Base-by-base conservation (phyloP, 2,113 vertebrate genomes). In the Cyprinus carpio region DNA sequence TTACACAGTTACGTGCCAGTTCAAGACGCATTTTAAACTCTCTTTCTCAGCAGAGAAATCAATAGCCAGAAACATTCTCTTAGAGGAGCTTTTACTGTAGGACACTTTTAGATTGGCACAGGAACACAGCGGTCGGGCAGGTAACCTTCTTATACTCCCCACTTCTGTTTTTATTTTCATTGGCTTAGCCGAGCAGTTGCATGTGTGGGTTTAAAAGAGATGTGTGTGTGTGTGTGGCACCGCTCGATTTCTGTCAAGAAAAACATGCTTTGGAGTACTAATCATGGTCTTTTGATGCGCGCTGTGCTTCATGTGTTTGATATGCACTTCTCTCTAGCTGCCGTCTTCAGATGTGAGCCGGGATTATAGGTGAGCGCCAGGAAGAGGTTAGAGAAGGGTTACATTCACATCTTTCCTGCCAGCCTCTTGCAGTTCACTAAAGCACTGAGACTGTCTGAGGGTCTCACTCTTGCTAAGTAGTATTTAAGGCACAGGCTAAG, bases 1-100 rank as follows among this genome's bases (percentile, higher is more conserved):
- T 91, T 90, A 86, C 80, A 89, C 89, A 86, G 92, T 92, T 90
- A 83, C 90, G 87, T 84, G 75, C 91, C 82, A 88, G 87, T 91
- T 87, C 51, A n/a, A 51, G 91, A 89, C 89, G 56, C 84, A 85
- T 84, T 92, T 79, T 86, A 87, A 87, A 88, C 86, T 84, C 84
- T 88, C 86, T 34, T 79, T 81, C 71, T 79, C 85, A 88, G 92
- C 86, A 85, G 78, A 86, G 43, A 88, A 92, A 92, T 93, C 89
- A 90, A 91, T 91, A 87, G 81, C 82, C 49, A 62, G 84, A 84
- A 89, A 82, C 87, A 62, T 83, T 88, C 84, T 37, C 83, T 85
- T 87, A 54, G 80, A 27, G 20, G 46, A 71, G 20, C 18, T 65
- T 81, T 16, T 67, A 80, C 78, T 64, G 56, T 80, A 82, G 25